phyloP scores from a whole-genome alignment of 2,888 invertebrate genomes.

The Elysia crispata region DNA sequence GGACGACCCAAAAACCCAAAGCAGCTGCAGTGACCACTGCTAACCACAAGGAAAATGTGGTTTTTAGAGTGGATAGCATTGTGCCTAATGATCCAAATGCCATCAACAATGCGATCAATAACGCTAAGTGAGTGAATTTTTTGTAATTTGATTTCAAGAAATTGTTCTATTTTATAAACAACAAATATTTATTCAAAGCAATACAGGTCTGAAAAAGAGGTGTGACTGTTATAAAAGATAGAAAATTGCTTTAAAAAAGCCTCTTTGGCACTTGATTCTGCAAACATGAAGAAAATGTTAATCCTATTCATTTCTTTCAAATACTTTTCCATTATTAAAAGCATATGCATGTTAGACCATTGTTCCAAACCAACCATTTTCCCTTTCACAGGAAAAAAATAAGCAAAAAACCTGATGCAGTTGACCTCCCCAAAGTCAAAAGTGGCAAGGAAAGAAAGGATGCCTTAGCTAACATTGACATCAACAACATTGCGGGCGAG shows the following conservation, averaged over 20 bases:
- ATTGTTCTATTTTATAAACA: too few relatives aligned
- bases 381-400: constrained; percentile 46
- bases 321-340: too few relatives aligned
- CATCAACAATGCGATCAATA: constrained; percentile 79
- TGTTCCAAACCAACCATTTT: too few relatives aligned
- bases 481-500: constrained; percentile 80
- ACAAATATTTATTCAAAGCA: too few relatives aligned
- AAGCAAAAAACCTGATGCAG: constrained; percentile 69
- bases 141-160: too few relatives aligned
- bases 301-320: too few relatives aligned
- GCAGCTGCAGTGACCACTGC: constrained; percentile 59
- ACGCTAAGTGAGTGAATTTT: constrained; percentile 63
- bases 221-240: too few relatives aligned
- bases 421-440: constrained; percentile 74
- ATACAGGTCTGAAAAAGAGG: too few relatives aligned
- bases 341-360: too few relatives aligned
- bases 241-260: too few relatives aligned
- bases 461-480: constrained; percentile 81
- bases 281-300: too few relatives aligned
- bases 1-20: constrained; percentile 59
- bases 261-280: too few relatives aligned
- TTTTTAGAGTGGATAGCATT: constrained; percentile 81
- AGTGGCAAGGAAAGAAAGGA: constrained; percentile 78
- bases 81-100: constrained; percentile 80
- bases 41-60: constrained; percentile 73